Percentiles rank a stretch among this genome's conserved stretches.
phyloP scores from a whole-genome alignment of 2,888 invertebrate species.

The Abrostola tripartita region DNA sequence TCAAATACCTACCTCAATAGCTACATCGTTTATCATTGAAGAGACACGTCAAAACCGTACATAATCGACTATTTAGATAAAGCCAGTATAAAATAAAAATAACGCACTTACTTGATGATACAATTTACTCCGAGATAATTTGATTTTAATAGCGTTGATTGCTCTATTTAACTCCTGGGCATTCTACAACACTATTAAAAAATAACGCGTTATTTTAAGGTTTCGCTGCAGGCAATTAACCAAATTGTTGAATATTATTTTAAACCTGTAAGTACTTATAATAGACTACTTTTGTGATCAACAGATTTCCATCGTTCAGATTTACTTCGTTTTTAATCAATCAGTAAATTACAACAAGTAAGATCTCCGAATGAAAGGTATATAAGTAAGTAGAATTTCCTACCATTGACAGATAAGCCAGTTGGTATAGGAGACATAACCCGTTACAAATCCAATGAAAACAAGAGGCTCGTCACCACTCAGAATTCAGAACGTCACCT shows the following conservation, averaged over 20 bases:
- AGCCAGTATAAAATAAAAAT: conserved; percentile 12
- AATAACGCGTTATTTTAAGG: not conserved
- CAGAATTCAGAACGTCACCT: too few species aligned
- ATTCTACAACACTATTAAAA: conserved; percentile 13
- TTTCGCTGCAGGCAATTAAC: not conserved
- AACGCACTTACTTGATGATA: conserved; percentile 11
- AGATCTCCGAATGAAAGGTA: too few species aligned
- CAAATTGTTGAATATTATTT: not conserved
- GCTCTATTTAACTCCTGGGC: conserved; percentile 11
- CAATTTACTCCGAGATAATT: conserved; percentile 27
- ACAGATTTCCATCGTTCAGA: too few species aligned
- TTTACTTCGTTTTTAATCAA: too few species aligned
- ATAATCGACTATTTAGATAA: not conserved
- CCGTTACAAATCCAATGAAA: too few species aligned
- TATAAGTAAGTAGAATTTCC: too few species aligned
- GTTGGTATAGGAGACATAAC: too few species aligned
- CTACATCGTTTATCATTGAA: too few species aligned
- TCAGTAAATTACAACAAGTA: too few species aligned
- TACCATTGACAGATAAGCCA: too few species aligned
- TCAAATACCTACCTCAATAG: too few species aligned
- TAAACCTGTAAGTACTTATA: not conserved
- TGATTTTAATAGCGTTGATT: conserved; percentile 38
- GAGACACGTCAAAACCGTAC: not conserved
- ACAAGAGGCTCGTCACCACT: too few species aligned
- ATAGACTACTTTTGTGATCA: not conserved